These are phyloP conservation scores for Trididemnum nubilum DNA, from an alignment of 23 tunicate genomes.

Conservation along the genomic window DNA sequence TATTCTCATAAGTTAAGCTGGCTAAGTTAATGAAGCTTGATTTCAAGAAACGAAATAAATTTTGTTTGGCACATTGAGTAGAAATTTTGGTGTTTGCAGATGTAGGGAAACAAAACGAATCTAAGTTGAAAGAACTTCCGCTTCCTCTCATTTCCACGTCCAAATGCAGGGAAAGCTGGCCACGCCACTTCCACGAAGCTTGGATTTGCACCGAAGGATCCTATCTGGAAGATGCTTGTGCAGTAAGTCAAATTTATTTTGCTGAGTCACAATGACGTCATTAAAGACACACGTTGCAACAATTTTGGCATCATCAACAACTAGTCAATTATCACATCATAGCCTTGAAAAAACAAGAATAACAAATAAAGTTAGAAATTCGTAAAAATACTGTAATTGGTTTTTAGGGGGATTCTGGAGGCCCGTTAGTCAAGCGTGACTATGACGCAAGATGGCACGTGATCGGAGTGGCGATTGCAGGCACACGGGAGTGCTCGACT, in stretches of 20 bases:
- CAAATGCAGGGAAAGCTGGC: constrained; percentile 65
- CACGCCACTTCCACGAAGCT: constrained; percentile 62
- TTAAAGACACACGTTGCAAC: too few relatives aligned
- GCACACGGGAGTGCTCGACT: constrained; percentile 81
- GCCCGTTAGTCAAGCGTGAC: constrained; percentile 75
- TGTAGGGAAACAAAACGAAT: constrained; percentile 52
- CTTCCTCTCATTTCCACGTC: constrained; percentile 63
- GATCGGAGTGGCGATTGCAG: constrained; percentile 92
- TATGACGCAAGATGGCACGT: constrained; percentile 41
- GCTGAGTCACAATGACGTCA: too few relatives aligned
- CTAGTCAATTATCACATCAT: too few relatives aligned
- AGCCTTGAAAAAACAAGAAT: too few relatives aligned
- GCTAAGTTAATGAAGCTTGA: too few relatives aligned
- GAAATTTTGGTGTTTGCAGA: constrained; percentile 30
- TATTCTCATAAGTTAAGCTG: too few relatives aligned
- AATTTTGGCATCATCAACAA: too few relatives aligned
- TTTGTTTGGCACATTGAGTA: too few relatives aligned
- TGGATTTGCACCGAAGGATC: constrained; percentile 95
- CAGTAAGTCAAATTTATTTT: too few relatives aligned
- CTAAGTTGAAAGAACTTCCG: constrained; percentile 71
- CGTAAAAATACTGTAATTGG: too few relatives aligned
- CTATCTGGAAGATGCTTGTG: constrained; percentile 90
- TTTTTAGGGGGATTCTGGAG: constrained; percentile 93
- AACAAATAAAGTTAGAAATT: too few relatives aligned
- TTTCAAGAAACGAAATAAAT: too few relatives aligned